Conservation (phyloP, 2,888 invertebrate species). For the Machimus rusticus region DNA sequence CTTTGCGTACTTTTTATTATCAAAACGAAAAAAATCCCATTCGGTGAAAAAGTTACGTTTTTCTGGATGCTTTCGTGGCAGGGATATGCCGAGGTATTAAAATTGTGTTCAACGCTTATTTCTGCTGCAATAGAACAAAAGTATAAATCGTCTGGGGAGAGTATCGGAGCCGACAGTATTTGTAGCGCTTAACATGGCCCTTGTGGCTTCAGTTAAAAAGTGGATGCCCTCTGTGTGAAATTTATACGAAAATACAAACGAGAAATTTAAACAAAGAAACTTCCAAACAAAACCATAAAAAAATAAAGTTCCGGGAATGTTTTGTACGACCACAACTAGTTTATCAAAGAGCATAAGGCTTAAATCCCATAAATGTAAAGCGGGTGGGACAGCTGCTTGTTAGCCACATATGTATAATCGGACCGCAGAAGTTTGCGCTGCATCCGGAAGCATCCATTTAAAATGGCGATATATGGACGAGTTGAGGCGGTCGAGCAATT, state of each 20-base stretch:
- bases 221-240: background rate
- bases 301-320: constrained; percentile 41
- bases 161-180: background rate
- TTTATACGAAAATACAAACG: constrained; percentile 15
- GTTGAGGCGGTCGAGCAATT: background rate
- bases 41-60: background rate
- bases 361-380: constrained; percentile 47
- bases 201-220: constrained; percentile 14
- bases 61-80: background rate
- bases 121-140: background rate
- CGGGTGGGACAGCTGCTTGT: constrained; percentile 43
- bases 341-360: constrained; percentile 45
- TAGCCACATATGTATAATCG: constrained; percentile 39
- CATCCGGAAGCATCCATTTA: background rate
- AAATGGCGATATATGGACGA: background rate
- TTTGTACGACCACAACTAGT: constrained; percentile 44
- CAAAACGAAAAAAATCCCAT: background rate
- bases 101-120: background rate
- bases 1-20: background rate
- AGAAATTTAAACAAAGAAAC: constrained; percentile 34
- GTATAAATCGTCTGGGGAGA: constrained; percentile 1
- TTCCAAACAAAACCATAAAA: constrained; percentile 26
- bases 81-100: background rate
- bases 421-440: constrained; percentile 42
- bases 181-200: background rate